Base-by-base conservation (phyloP, 2,888 invertebrate genomes). In the Nematopogon swammerdamellus region DNA sequence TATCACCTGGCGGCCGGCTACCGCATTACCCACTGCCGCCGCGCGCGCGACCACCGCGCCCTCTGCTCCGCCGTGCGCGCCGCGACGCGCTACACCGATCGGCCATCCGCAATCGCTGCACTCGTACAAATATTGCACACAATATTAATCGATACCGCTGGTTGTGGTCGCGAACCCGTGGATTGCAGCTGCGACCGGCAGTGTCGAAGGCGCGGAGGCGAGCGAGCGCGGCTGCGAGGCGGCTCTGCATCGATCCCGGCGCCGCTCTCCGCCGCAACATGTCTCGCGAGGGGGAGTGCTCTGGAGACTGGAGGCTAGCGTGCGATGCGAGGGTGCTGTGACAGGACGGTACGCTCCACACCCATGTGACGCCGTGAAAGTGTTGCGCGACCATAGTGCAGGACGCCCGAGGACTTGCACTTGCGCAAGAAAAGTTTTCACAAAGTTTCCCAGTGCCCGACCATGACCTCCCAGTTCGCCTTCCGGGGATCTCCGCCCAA, bases 1-100 rank as follows among this genome's bases (percentile, higher is more conserved):
- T 82, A 79, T 82, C 81, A 81, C 79, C 76, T 77, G 79, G 79
- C 80, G 76, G 72, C 72, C 82, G 77, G 82, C 83, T 83, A 83
- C 83, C 83, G 82, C 81, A 82, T 82, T 81, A 80, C 75, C 79
- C 79, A 73, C 75, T 73, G 74, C 72, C 75, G 77, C 75, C 77
- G 76, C 76, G 80, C 80, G 80, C 79, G 80, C 80, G 80, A 79
- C 80, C 75, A 80, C 80, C 56, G 80, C 77, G 79, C 70, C 68
- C 68, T 73, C 77, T 80, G 80, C 80, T 72, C 70, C 80, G 72
- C 73, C 25, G 25, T 25, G 25, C 36, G 14, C 63, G 58, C 51
- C 63, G 67, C 68, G 68, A 62, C 70, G 66, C 65, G 60, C 58
- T 57, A 57, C 60, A 59, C 56, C 58, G 57, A 57, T 57, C 45